Base-by-base conservation (phyloP, 1,140 invertebrate genomes). In the Anastrepha ludens region DNA sequence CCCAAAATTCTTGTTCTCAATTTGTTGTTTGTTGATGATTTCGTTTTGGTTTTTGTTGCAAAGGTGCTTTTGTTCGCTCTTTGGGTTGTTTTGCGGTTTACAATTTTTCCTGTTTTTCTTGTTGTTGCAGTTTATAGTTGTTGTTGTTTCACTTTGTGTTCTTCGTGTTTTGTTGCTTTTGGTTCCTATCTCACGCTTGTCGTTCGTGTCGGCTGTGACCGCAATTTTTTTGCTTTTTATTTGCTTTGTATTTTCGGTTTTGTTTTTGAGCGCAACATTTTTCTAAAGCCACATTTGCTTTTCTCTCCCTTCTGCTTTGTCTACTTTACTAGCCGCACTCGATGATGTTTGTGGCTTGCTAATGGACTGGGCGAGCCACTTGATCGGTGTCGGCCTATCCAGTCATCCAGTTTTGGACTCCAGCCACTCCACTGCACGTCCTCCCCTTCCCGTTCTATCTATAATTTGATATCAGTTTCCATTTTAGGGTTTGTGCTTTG, bases 1-100 rank as follows among this genome's bases (percentile, higher is more conserved):
- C 67, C 67, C 41, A 74, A 74, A 74, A 74, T 74, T 74, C 67
- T 74, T 74, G 67, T n/a, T 47, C 67, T 74, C 67, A 74, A 74
- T 74, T 74, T 74, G 67, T 74, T 74, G 67, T 44, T 74, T 74
- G 67, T 47, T 74, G 41, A 17, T 74, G 67, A 17, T 29, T 70
- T 15, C 41, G 41, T 47, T 74, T 47, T 74, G 15, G 67, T 74
- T 17, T 70, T 4, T 70, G 39, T 74, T 44, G 13, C 15, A 47
- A 74, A 74, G 67, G 67, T 74, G 67, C 39, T 47, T 74, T 74
- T 74, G 67, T 74, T n/a, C 8, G 41, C 15, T 44, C 4, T 6
- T 41, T 39, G 15, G 41, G 15, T 44, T 44, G 15, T 8, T 74
- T 74, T 74, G 41, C 67, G 67, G 67, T 74, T 47, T 20, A 20